Evolutionary conservation across 1,140 invertebrate species (phyloP).

Genomic region (Brachionus koreanus): DNA sequence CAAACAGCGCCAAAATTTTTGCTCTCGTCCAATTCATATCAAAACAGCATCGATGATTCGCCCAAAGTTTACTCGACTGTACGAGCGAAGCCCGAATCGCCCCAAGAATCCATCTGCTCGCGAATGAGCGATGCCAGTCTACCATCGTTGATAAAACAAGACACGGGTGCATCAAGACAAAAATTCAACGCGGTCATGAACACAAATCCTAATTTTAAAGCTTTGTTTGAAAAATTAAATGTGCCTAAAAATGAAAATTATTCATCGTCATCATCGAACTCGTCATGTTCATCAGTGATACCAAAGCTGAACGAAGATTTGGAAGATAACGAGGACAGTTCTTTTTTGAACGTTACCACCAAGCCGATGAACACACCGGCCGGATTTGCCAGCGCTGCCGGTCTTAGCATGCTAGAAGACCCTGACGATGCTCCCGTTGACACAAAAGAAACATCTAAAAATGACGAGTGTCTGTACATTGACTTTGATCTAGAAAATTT

Average conservation of each 20-base stretch:
- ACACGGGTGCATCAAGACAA: background rate
- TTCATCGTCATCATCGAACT: background rate
- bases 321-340: background rate
- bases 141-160: background rate
- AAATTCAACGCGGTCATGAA: background rate
- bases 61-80: background rate
- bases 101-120: slow-evolving; percentile 31
- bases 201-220: background rate
- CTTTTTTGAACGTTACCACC: background rate
- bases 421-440: background rate
- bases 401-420: background rate
- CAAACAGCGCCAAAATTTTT: background rate
- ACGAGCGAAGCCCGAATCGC: background rate
- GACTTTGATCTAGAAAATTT: slow-evolving; percentile 34
- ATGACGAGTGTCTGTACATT: background rate
- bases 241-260: background rate
- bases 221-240: background rate
- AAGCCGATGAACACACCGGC: slow-evolving; percentile 30
- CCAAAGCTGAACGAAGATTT: background rate
- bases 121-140: slow-evolving; percentile 40
- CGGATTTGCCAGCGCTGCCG: background rate
- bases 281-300: background rate
- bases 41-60: background rate
- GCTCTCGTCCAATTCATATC: background rate
- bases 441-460: background rate